Evolutionary conservation across 2,797 vertebrate species (phyloP), one percentile per base, ranked within the genome.

Genomic region (Lateolabrax maculatus): DNA sequence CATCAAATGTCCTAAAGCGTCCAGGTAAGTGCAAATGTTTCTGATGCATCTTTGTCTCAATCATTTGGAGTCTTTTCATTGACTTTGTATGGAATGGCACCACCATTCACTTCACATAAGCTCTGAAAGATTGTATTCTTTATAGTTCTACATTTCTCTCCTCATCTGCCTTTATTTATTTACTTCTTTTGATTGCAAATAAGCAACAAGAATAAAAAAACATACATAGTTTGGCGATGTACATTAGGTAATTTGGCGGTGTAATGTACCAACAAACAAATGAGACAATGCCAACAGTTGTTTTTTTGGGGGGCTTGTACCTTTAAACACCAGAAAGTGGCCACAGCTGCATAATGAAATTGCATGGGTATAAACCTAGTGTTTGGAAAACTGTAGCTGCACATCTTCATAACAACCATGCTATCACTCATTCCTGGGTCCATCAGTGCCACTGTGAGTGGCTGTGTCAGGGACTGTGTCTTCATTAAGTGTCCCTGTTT

Each of bases 391-490:
- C 71, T 65, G 15, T 16, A 15, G 66, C 8, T 73, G 34, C 34
- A 53, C 18, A 75, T 81, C 31, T 79, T 51, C 68, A 78, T 68
- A 76, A 72, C 60, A 63, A 61, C 34, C 58, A 63, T 48, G 70
- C 76, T 41, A 78, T 85, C 62, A 67, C 61, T 87, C 83, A 77
- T 65, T 78, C 6, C 6, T 9, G 27, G 41, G 19, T 77, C 80
- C 65, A 75, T 82, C 80, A 71, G 68, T 51, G 55, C 44, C 73
- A 56, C 12, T n/a, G 55, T 63, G 82, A 80, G 74, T 48, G 52
- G 66, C 75, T 58, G 70, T 75, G 77, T 82, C 57, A 78, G 67
- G 58, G 80, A 64, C 67, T 71, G 58, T 72, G 79, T 84, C 83
- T 83, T 84, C 71, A 78, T 84, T 74, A 81, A 71, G 73, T 44